Evolutionary conservation across 2,888 invertebrate species (phyloP).

Genomic region (Rhaphigaster nebulosa): DNA sequence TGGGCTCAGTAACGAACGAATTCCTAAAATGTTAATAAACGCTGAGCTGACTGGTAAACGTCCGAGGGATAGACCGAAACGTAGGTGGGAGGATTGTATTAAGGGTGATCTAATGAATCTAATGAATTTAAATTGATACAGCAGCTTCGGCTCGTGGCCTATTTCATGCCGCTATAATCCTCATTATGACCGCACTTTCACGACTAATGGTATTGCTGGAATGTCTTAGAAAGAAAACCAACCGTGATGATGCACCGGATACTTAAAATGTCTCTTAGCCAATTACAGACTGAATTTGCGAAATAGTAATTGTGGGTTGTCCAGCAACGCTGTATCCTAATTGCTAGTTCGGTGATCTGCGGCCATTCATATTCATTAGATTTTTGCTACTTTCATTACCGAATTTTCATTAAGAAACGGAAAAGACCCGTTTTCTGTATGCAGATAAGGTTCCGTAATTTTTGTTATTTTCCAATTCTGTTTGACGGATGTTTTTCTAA

Average conservation of each 20-base stretch:
- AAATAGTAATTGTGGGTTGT: constrained; percentile 3
- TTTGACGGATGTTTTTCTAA: neutral
- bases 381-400: neutral
- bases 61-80: too few relatives aligned
- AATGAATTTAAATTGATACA: too few relatives aligned
- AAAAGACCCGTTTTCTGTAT: neutral
- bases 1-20: too few relatives aligned
- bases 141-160: too few relatives aligned
- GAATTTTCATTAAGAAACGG: too few relatives aligned
- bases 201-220: neutral
- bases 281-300: neutral
- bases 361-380: neutral
- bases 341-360: neutral
- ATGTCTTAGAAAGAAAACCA: neutral
- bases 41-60: too few relatives aligned
- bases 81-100: too few relatives aligned
- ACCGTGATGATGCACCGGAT: neutral
- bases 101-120: too few relatives aligned
- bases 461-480: neutral
- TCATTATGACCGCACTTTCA: neutral
- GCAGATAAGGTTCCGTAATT: neutral
- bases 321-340: neutral
- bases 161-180: too few relatives aligned
- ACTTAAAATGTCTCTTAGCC: neutral
- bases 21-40: too few relatives aligned